Base-by-base conservation (phyloP, 1,140 invertebrate species). In the Acyrthosiphon pisum region DNA sequence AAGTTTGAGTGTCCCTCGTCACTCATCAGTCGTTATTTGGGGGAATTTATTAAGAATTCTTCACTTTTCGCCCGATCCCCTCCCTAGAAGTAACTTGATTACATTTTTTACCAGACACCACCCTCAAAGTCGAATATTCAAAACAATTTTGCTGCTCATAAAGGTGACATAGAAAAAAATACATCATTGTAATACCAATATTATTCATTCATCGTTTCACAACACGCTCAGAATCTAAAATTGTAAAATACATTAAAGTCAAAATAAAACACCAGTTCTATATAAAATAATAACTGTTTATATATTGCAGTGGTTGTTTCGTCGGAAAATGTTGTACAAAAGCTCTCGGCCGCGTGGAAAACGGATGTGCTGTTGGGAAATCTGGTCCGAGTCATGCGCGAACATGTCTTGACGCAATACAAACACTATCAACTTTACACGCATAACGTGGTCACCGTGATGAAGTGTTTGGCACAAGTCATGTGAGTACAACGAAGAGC, bases 341-440 rank as follows among this genome's bases (percentile, higher is more conserved):
- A 83, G 35, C 23, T 93, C 1, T 48, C 81, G 48, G 48, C 81
- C 6, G 22, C 23, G 1, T 53, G 81, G 81, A 84, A 93, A 41
- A 83, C 76, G 20, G 76, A 92, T 11, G 46, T 53, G 30, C 26
- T 92, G 4, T 84, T 92, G 91, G 37, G 76, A 35, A 23, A 56
- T 14, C 81, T 93, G n/a, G 23, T 93, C 3, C n/a, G 48, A 22
- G 91, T 93, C 35, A 93, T 93, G 76, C 91, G 91, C 1, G 91
- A 93, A 56, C 81, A 93, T 50, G 91, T 93, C 4, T 86, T 93
- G 91, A 93, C 91, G 9, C 91, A 93, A 23, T 93, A 93, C 48
- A 93, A 93, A 93, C 22, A 93, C 35, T 84, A 93, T 86, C 91
- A 93, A 41, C 22, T 84, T 14, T 93, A 93, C 81, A 44, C 81